Evolutionary conservation across 2,797 vertebrate genomes (phyloP).

Genomic region (Prionace glauca): DNA sequence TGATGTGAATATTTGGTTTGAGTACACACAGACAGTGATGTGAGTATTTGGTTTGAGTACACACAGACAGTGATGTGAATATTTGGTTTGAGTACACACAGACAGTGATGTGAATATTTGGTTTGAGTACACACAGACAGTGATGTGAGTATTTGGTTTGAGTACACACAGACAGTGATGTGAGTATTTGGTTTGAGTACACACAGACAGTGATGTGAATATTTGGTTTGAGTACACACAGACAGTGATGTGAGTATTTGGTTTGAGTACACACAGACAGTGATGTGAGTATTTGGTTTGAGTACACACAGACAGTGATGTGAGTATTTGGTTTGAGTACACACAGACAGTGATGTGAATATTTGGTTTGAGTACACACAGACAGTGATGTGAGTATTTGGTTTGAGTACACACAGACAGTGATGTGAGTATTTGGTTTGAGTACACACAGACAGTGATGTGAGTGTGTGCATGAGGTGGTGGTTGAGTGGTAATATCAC

Average conservation of each 20-base stretch:
- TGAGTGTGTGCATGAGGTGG: background rate
- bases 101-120: background rate
- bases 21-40: background rate
- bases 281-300: too few relatives aligned
- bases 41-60: background rate
- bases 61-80: too few relatives aligned
- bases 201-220: too few relatives aligned
- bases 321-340: background rate
- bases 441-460: fast-evolving
- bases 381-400: conserved; percentile 71
- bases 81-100: too few relatives aligned
- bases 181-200: background rate
- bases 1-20: too few relatives aligned
- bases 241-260: background rate
- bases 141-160: too few relatives aligned
- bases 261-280: too few relatives aligned
- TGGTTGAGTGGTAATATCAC: fast-evolving
- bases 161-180: background rate
- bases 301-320: background rate
- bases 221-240: too few relatives aligned
- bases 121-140: too few relatives aligned
- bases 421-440: background rate
- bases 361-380: too few relatives aligned
- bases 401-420: fast-evolving
- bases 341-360: too few relatives aligned